phyloP scores from a whole-genome alignment of 2,888 invertebrate species.

The Hoplodrina blanda region DNA sequence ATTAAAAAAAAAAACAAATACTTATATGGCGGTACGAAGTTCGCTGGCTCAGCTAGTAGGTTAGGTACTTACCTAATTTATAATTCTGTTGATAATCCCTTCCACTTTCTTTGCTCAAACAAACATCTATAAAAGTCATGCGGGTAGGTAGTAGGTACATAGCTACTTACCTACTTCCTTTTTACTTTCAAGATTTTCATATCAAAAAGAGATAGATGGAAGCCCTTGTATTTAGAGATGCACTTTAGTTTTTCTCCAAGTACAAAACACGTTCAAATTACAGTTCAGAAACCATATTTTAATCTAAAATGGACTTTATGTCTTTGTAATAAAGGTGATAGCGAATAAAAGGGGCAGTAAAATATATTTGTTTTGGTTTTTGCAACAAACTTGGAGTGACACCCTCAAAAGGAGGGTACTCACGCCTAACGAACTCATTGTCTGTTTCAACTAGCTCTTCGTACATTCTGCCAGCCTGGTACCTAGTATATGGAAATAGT shows the following conservation, averaged over 20 bases:
- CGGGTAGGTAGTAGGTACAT: not conserved
- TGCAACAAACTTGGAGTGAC: conserved; percentile 76
- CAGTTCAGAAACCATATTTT: conserved; percentile 1
- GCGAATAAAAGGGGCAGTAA: not conserved
- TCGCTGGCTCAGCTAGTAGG: too few species aligned
- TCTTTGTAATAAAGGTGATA: conserved; percentile 13
- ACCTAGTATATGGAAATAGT: conserved; percentile 38
- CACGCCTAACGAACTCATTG: conserved; percentile 87
- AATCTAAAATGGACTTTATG: conserved; percentile 29
- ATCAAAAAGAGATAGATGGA: conserved; percentile 34
- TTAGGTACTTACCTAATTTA: too few species aligned
- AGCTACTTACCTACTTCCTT: conserved; percentile 2
- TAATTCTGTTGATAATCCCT: not conserved
- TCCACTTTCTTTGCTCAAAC: not conserved
- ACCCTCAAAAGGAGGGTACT: conserved; percentile 80
- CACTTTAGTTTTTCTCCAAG: conserved; percentile 56
- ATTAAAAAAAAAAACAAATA: too few species aligned
- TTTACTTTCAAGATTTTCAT: conserved; percentile 51
- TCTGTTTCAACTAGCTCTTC: conserved; percentile 67
- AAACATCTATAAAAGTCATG: not conserved
- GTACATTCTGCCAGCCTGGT: conserved; percentile 54
- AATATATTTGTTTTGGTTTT: conserved; percentile 49
- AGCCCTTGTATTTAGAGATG: conserved; percentile 57
- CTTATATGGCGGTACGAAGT: too few species aligned
- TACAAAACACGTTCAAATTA: conserved; percentile 18